Conservation (phyloP, 2,888 invertebrate genomes). For the Parnassius smintheus region DNA sequence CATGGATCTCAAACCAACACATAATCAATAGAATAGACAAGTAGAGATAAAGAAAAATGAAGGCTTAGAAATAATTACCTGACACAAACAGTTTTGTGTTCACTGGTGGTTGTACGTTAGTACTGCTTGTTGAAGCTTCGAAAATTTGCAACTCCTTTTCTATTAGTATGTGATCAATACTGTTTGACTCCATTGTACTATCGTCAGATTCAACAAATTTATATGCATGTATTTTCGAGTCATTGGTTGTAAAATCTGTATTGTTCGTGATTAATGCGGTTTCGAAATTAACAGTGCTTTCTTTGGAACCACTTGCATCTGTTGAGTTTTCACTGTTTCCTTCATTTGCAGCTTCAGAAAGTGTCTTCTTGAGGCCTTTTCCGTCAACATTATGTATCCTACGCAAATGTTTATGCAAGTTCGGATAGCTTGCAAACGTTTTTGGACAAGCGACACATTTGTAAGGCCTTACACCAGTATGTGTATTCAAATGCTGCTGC, state of each 20-base stretch:
- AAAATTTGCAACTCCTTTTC: slow-evolving; percentile 44
- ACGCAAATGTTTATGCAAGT: slow-evolving; percentile 79
- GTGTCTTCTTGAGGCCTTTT: slow-evolving; percentile 32
- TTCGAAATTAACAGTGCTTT: slow-evolving; percentile 7
- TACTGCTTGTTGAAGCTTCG: slow-evolving; percentile 31
- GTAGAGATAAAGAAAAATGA: too few species aligned
- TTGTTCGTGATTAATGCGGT: slow-evolving; percentile 40
- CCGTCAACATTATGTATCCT: slow-evolving; percentile 55
- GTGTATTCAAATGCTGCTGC: slow-evolving; percentile 80
- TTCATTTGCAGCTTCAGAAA: slow-evolving; percentile 20
- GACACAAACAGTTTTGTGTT: slow-evolving; percentile 39
- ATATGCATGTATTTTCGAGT: slow-evolving; percentile 14
- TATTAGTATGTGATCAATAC: slow-evolving; percentile 41
- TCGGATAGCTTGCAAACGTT: slow-evolving; percentile 79
- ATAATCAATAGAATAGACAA: too few species aligned
- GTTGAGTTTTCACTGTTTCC: slow-evolving; percentile 20
- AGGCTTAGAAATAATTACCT: slow-evolving; percentile 41
- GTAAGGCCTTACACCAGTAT: slow-evolving; percentile 79
- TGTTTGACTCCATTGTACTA: slow-evolving; percentile 46
- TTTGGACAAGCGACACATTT: slow-evolving; percentile 79
- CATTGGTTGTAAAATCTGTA: slow-evolving; percentile 25
- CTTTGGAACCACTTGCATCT: slow-evolving; percentile 13
- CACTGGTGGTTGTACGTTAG: slow-evolving; percentile 40
- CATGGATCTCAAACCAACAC: too few species aligned
- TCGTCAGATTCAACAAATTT: slow-evolving; percentile 39